Conservation (phyloP, 2,888 invertebrate genomes). For the Leptopilina myrica region DNA sequence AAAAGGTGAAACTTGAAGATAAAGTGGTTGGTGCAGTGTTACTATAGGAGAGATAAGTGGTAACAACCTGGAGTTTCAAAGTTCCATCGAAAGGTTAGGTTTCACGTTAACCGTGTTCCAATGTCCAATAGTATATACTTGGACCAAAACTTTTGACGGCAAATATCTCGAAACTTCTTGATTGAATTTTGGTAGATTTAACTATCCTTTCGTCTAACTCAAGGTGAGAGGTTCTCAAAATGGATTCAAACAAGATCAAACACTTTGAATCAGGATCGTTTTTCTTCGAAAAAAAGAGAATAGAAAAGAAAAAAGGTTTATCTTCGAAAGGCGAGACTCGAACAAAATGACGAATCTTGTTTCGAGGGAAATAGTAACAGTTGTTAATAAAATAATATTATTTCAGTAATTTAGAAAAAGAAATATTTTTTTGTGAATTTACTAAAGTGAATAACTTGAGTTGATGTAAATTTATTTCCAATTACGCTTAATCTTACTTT, state of each 20-base stretch:
- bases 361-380: too few species aligned
- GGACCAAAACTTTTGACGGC: slow-evolving; percentile 11
- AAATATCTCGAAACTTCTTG: slow-evolving; percentile 25
- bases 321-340: too few species aligned
- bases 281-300: not conserved
- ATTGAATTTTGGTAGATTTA: slow-evolving; percentile 30
- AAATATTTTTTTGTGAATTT: too few species aligned
- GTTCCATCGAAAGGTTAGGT: slow-evolving; percentile 29
- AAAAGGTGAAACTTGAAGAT: not conserved
- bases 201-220: not conserved
- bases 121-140: slow-evolving; percentile 29
- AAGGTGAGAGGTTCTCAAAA: slow-evolving; percentile 20
- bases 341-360: too few species aligned
- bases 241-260: slow-evolving; percentile 11
- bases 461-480: too few species aligned
- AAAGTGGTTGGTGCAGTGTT: slow-evolving; percentile 4
- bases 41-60: slow-evolving; percentile 19
- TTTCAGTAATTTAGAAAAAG: too few species aligned
- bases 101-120: slow-evolving; percentile 11
- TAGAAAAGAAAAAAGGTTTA: too few species aligned
- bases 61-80: slow-evolving; percentile 4
- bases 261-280: slow-evolving; percentile 8
- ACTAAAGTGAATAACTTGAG: too few species aligned
- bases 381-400: too few species aligned
- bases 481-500: too few species aligned